Evolutionary conservation across 2,888 invertebrate genomes (phyloP).

Genomic region (Parapristionchus giblindavisi): DNA sequence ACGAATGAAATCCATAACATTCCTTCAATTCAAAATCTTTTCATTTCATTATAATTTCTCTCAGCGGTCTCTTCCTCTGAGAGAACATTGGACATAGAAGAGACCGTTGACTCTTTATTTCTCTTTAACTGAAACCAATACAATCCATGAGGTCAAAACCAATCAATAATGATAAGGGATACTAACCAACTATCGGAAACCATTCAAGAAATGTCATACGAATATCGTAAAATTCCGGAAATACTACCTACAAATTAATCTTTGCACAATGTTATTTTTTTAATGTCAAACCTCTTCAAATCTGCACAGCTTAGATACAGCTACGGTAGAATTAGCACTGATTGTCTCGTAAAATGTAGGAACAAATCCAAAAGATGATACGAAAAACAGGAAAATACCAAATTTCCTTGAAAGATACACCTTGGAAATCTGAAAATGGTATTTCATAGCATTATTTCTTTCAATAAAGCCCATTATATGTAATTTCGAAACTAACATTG

Average conservation of each 20-base stretch:
- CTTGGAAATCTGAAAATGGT: slow-evolving; percentile 27
- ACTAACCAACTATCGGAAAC: slow-evolving; percentile 47
- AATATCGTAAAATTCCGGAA: slow-evolving; percentile 28
- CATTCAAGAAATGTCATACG: slow-evolving; percentile 41
- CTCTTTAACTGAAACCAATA: slow-evolving; percentile 4
- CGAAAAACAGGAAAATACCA: slow-evolving; percentile 22
- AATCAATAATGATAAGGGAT: too few relatives aligned
- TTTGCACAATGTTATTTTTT: not conserved
- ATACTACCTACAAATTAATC: slow-evolving; percentile 32
- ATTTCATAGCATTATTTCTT: not conserved
- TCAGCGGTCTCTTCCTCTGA: not conserved
- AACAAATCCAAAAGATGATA: slow-evolving; percentile 24
- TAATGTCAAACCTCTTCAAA: slow-evolving; percentile 46
- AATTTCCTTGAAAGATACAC: slow-evolving; percentile 36
- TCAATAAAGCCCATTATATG: not conserved
- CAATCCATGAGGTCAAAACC: too few relatives aligned
- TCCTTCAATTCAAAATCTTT: not conserved
- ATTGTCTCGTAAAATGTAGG: slow-evolving; percentile 37
- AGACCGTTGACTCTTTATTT: not conserved
- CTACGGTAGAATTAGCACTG: slow-evolving; percentile 43
- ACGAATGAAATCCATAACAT: slow-evolving; percentile 20
- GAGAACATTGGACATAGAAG: too few relatives aligned
- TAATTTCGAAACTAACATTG: slow-evolving; percentile 37
- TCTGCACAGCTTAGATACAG: slow-evolving; percentile 46
- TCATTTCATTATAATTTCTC: not conserved